Percentiles rank a stretch among this genome's conserved stretches.
Evolutionary conservation across 2,888 invertebrate species (phyloP).

Genomic region (Callimorpha dominula): DNA sequence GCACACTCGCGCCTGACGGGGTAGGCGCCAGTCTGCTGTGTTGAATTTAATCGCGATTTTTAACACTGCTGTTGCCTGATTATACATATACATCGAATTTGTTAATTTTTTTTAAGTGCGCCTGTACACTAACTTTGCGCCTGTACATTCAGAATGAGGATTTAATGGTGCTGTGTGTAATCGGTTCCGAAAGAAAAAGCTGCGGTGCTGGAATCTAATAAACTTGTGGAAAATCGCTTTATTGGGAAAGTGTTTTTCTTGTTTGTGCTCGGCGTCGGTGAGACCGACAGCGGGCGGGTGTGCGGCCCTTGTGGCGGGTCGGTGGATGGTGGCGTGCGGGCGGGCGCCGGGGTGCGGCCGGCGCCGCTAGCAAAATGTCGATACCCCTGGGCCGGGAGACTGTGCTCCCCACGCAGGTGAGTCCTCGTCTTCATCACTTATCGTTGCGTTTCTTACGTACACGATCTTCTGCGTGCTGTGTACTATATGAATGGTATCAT

Average conservation of each 20-base stretch:
- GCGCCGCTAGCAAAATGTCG: slow-evolving; percentile 86
- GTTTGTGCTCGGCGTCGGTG: slow-evolving; percentile 69
- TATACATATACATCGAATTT: slow-evolving; percentile 57
- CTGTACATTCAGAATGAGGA: slow-evolving; percentile 55
- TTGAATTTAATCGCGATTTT: slow-evolving; percentile 60
- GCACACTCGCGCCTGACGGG: slow-evolving; percentile 74
- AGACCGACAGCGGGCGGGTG: slow-evolving; percentile 63
- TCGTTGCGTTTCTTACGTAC: background rate
- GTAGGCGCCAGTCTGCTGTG: slow-evolving; percentile 65
- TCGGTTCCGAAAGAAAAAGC: slow-evolving; percentile 43
- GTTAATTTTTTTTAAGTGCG: slow-evolving; percentile 53
- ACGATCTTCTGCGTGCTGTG: background rate
- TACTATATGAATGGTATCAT: background rate
- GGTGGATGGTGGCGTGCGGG: slow-evolving; percentile 83
- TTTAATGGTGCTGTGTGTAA: slow-evolving; percentile 63
- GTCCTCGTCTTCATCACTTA: slow-evolving; percentile 48
- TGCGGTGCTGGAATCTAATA: slow-evolving; percentile 54
- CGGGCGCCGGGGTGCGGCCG: slow-evolving; percentile 85
- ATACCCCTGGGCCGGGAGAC: slow-evolving; percentile 85
- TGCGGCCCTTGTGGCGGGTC: slow-evolving; percentile 70
- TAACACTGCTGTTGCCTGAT: slow-evolving; percentile 59
- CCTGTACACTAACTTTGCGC: slow-evolving; percentile 45
- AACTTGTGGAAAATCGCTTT: slow-evolving; percentile 63
- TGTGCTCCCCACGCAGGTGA: slow-evolving; percentile 84
- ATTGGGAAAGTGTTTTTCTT: slow-evolving; percentile 81